These are phyloP conservation scores for Lapara coniferarum DNA, from an alignment of 2,888 invertebrate genomes.

Conservation along the genomic window DNA sequence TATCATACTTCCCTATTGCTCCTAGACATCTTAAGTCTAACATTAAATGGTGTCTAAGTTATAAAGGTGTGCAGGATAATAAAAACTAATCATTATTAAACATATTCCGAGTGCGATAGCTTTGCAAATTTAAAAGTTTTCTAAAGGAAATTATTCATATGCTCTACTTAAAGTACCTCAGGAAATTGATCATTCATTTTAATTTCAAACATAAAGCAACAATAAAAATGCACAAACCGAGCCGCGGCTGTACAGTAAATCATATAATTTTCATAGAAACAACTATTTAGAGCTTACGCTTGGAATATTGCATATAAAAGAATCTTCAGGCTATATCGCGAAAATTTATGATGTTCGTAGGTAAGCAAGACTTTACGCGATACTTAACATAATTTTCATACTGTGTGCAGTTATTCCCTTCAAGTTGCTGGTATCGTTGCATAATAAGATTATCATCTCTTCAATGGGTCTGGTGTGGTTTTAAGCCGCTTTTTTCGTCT, in stretches of 20 bases:
- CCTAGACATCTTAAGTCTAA: no score
- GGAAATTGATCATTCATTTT: neutral
- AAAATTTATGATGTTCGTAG: slow-evolving; percentile 36
- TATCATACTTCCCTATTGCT: no score
- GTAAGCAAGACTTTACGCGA: slow-evolving; percentile 39
- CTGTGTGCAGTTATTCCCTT: slow-evolving; percentile 35
- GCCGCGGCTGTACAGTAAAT: slow-evolving; percentile 2
- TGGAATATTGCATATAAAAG: slow-evolving; percentile 32
- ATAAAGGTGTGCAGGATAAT: no score
- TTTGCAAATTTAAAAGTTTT: neutral
- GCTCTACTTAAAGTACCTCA: neutral
- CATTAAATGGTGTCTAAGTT: no score
- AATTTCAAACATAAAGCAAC: neutral
- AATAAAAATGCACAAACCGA: slow-evolving; percentile 17
- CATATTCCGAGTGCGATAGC: no score
- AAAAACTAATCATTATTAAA: no score
- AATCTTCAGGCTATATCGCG: slow-evolving; percentile 32
- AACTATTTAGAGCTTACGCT: slow-evolving; percentile 15
- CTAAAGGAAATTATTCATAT: neutral
- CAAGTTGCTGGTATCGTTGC: slow-evolving; percentile 39
- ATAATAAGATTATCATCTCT: slow-evolving; percentile 39
- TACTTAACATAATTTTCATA: slow-evolving; percentile 46
- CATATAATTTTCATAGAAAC: slow-evolving; percentile 24
- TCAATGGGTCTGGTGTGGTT: slow-evolving; percentile 29
- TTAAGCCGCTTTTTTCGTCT: neutral